These are phyloP conservation scores for Pangasianodon gigas DNA, from an alignment of 2,113 vertebrate genomes.

Conservation along the genomic window DNA sequence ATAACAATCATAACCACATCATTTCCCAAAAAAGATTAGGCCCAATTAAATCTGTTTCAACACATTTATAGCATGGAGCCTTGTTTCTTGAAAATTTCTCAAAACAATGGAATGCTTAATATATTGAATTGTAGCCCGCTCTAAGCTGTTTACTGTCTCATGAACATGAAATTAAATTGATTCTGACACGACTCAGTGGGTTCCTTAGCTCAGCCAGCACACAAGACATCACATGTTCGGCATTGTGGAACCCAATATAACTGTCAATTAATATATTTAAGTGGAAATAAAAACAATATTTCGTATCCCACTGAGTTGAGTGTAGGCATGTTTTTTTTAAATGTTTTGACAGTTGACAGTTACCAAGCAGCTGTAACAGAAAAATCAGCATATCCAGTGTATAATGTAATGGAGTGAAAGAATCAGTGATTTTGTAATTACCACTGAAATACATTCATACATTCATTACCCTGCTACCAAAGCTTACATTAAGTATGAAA, in stretches of 20 bases:
- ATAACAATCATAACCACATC: constrained; percentile 59
- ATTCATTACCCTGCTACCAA: not conserved
- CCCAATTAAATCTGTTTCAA: constrained; percentile 40
- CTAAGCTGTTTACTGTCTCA: constrained; percentile 35
- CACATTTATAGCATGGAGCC: not conserved
- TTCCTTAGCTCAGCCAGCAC: constrained; percentile 4
- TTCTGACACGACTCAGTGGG: constrained; percentile 11
- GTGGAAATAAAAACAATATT: constrained; percentile 24
- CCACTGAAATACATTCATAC: not conserved
- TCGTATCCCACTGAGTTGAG: constrained; percentile 8
- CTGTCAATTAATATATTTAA: constrained; percentile 11
- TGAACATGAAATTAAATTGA: not conserved
- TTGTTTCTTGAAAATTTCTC: constrained; percentile 6
- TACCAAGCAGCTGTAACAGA: constrained; percentile 3
- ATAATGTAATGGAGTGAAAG: not conserved
- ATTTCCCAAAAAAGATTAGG: constrained; percentile 52
- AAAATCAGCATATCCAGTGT: not conserved
- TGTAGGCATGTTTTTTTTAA: not conserved
- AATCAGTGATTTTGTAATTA: not conserved
- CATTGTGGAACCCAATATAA: constrained; percentile 17
- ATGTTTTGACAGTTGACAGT: constrained; percentile 3
- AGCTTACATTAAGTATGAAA: not conserved
- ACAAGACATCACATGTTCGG: constrained; percentile 3
- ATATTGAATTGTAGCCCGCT: constrained; percentile 43
- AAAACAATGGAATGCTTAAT: constrained; percentile 34